Evolutionary conservation across 2,113 vertebrate species (phyloP).

Genomic region (Nymphicus hollandicus): DNA sequence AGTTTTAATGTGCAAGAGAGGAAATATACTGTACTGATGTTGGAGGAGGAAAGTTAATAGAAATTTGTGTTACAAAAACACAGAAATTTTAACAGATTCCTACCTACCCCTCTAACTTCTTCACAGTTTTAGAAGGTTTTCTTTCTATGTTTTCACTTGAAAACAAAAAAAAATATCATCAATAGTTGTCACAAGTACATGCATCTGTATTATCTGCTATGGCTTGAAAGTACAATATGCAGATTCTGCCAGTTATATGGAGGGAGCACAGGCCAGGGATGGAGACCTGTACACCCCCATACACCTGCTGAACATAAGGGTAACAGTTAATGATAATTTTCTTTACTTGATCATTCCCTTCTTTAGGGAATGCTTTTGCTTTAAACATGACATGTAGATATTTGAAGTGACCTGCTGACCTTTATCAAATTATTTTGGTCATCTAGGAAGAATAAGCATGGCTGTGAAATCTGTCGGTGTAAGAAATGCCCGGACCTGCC

Average conservation of each 20-base stretch:
- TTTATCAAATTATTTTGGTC: constrained; percentile 55
- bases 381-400: background rate
- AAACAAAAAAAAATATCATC: background rate
- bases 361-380: background rate
- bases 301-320: background rate
- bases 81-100: background rate
- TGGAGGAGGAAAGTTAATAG: background rate
- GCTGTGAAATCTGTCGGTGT: constrained; percentile 89
- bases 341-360: background rate
- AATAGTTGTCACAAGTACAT: background rate
- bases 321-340: background rate
- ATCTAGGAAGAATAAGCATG: constrained; percentile 89
- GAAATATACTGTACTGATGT: background rate
- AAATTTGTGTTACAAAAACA: background rate
- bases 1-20: background rate
- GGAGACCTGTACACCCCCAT: background rate
- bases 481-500: constrained; percentile 85
- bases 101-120: background rate
- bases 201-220: background rate
- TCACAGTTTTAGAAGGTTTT: background rate
- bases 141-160: background rate
- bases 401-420: constrained; percentile 44
- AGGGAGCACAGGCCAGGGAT: background rate
- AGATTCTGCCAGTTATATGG: background rate
- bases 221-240: background rate